phyloP scores from a whole-genome alignment of 2,113 vertebrate genomes.

The Phylloscopus whistleri region DNA sequence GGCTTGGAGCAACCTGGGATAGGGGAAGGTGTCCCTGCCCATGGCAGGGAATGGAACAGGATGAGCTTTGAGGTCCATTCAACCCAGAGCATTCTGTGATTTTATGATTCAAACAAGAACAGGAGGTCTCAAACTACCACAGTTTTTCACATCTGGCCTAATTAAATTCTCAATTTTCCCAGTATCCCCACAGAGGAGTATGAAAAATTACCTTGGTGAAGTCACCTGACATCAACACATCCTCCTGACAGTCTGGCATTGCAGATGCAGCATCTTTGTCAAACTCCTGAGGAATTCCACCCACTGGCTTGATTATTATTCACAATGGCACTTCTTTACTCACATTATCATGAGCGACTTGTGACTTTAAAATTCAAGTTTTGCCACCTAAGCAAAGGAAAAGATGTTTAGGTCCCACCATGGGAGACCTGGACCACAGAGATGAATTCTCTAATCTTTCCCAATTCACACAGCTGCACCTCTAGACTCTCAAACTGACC shows the following conservation, averaged over 20 bases:
- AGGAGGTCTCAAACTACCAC: background rate
- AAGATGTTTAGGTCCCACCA: background rate
- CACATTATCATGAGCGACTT: background rate
- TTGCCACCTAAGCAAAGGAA: background rate
- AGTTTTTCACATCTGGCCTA: background rate
- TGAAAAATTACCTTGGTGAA: background rate
- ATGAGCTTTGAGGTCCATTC: background rate
- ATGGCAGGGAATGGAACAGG: accelerated
- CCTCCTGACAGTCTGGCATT: background rate
- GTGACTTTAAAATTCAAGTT: background rate
- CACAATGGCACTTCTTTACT: background rate
- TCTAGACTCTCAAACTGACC: background rate
- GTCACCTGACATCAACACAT: background rate
- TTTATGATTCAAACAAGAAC: background rate
- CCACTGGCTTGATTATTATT: background rate
- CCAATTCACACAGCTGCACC: background rate
- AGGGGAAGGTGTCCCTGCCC: background rate
- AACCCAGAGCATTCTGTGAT: background rate
- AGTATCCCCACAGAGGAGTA: background rate
- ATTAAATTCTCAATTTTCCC: background rate
- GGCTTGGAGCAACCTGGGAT: accelerated
- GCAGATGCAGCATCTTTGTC: background rate
- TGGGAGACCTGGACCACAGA: background rate
- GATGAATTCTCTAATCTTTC: background rate
- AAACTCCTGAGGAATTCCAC: background rate